Base-by-base conservation (phyloP, 2,888 invertebrate genomes). In the Ormia ochracea region DNA sequence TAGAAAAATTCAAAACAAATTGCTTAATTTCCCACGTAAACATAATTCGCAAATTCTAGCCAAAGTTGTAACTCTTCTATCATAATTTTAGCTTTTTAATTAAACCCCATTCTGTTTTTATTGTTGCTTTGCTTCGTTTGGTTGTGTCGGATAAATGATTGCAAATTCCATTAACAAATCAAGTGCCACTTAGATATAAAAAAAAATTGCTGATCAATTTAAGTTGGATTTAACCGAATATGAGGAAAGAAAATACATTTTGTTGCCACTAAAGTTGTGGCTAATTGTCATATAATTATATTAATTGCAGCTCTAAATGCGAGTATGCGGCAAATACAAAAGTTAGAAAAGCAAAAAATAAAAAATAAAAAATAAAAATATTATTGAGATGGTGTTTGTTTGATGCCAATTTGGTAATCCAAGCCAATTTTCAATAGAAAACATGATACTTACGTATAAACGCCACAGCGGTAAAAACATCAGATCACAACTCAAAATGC, bases 271-370 rank as follows among this genome's bases (percentile, higher is more conserved):
- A 61, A 41, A 63, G 52, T 26, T 21, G 43, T 76, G 68, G 76
- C 83, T 83, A 82, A 83, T 83, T 83, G 80, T 83, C 78, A 82
- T 70, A 80, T 82, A 81, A 83, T 82, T 77, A 80, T 74, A 83
- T 82, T 83, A 83, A 82, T 83, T 83, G 74, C 68, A 45, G 61
- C 66, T 33, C 77, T 73, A 75, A 76, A 73, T 54, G 19, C 38
- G 28, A 48, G 17, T 31, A 59, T 38, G 21, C 1, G 10, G 5
- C 19, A 41, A 14, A 17, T 21, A 3, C 9, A 17, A 45, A 45
- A 45, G 9, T 45, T 10, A 33, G 26, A 73, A 9, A 33, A n/a
- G 19, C 43, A 33, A n/a, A 14, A 7, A 61, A 33, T 52, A 1
- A 17, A 3, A 14, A 14, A 41, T 3, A 45, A 28, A 65, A 41